Conservation (phyloP, 1,140 invertebrate species). For the Thaumatotibia leucotreta region DNA sequence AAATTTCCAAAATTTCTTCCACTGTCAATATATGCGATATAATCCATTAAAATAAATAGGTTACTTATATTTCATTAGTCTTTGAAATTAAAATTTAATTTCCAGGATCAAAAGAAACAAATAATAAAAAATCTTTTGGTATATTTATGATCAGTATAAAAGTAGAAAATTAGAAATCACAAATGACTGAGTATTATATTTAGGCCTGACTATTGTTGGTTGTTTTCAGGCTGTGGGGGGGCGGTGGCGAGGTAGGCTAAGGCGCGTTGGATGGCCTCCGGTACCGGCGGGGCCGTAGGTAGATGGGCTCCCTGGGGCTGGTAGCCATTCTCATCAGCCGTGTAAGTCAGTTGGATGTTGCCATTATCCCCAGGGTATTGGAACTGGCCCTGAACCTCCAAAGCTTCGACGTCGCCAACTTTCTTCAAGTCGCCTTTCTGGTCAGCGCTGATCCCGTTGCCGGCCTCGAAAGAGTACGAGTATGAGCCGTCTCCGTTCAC, state of each 20-base stretch:
- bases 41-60: too few relatives aligned
- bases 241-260: conserved; percentile 74
- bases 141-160: conserved; percentile 25
- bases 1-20: too few relatives aligned
- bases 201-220: conserved; percentile 20
- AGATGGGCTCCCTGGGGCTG: conserved; percentile 79
- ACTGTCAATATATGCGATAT: too few relatives aligned
- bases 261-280: conserved; percentile 67
- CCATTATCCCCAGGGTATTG: conserved; percentile 83
- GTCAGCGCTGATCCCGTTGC: conserved; percentile 84
- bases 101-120: not conserved
- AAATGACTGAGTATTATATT: conserved; percentile 30
- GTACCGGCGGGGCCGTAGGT: conserved; percentile 81
- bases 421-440: conserved; percentile 83
- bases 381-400: conserved; percentile 79
- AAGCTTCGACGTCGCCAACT: conserved; percentile 76
- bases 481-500: conserved; percentile 69
- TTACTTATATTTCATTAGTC: not conserved
- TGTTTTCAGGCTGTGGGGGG: conserved; percentile 49
- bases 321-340: conserved; percentile 87
- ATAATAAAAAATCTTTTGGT: conserved; percentile 13
- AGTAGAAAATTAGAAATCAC: conserved; percentile 30
- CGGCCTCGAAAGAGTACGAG: conserved; percentile 77
- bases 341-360: conserved; percentile 80
- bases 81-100: not conserved